Base-by-base conservation (phyloP, 2,888 invertebrate genomes). In the Lasioglossum villosulum region DNA sequence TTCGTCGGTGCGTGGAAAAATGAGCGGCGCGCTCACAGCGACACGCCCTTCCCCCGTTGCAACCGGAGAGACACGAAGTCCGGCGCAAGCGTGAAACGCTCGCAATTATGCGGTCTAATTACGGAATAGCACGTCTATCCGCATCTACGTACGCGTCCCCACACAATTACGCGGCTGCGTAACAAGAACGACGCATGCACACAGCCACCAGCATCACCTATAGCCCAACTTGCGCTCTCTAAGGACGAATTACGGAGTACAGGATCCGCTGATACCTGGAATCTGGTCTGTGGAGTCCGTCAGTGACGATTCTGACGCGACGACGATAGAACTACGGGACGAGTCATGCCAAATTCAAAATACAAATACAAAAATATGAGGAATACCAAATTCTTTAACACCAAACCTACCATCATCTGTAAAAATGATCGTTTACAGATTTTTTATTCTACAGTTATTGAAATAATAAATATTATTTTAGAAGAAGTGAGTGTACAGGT, bases 71-170 rank as follows among this genome's bases (percentile, higher is more conserved):
- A 34, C 48, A 14, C 75, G 80, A 82, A 76, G 71, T 56, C 45
- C 45, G 70, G 83, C 79, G 71, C 85, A 73, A 73, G 75, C 79
- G 72, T 80, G 87, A 83, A 84, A 63, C 75, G 73, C 45, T 71
- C 34, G 78, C 78, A 89, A 88, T 90, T 90, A 87, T 73, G 75
- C 75, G 90, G 80, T 87, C 84, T 87, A 85, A 90, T 90, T 90
- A 85, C 89, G 85, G 79, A 87, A 89, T 82, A 81, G 81, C 78
- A 37, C 83, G 75, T 84, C 78, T 37, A 45, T 19, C 37, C 34
- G 59, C 70, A 48, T 79, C 48, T 56, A 66, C 27, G 75, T n/a
- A 30, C 23, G n/a, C 42, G 68, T 59, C 0, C 12, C 59, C 68
- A 8, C 70, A 59, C 77, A 66, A 76, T 56, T 72, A 10, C 45